Conservation (phyloP, 2,888 invertebrate species). For the Melieria crassipennis region DNA sequence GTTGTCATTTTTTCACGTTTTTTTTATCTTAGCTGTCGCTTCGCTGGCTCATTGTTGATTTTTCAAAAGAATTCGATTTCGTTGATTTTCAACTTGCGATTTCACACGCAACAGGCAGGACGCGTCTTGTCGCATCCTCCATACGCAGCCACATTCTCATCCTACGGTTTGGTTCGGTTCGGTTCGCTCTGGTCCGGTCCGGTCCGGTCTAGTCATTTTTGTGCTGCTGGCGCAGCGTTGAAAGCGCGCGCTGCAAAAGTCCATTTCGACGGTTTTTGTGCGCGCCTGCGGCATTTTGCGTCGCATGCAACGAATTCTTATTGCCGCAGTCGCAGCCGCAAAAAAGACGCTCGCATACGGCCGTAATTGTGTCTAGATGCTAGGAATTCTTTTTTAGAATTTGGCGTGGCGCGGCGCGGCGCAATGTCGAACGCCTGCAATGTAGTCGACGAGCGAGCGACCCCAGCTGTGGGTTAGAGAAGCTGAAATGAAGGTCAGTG, state of each 20-base stretch:
- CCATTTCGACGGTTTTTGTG: neutral
- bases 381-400: constrained; percentile 3
- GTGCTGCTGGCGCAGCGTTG: neutral
- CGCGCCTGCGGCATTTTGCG: constrained; percentile 9
- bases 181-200: neutral
- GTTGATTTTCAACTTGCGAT: constrained; percentile 30
- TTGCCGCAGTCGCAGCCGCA: neutral
- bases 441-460: no score
- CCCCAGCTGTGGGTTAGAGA: no score
- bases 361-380: constrained; percentile 25
- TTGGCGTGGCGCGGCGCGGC: no score
- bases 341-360: neutral
- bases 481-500: no score
- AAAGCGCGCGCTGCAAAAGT: neutral
- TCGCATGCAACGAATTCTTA: constrained; percentile 25
- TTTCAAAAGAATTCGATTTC: constrained; percentile 28
- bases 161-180: neutral
- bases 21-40: neutral
- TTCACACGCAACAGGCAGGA: constrained; percentile 23
- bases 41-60: constrained; percentile 11
- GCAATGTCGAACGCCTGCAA: no score
- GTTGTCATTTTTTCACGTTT: constrained; percentile 1
- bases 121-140: neutral
- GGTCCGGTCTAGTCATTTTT: neutral
- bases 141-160: neutral